phyloP scores from a whole-genome alignment of 2,888 invertebrate genomes.

The Rhamnusium bicolor region DNA sequence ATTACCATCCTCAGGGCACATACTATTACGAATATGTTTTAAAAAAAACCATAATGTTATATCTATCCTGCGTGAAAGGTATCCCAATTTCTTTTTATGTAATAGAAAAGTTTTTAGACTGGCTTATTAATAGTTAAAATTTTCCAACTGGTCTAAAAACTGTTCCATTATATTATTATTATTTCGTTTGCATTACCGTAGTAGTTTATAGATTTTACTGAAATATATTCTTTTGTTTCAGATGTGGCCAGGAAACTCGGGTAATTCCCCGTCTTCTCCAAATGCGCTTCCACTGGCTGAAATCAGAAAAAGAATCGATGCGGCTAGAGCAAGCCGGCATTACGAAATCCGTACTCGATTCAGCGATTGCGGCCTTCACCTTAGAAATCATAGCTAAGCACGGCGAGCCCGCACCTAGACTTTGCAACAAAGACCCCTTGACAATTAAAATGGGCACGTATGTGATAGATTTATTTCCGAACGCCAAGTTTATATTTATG shows the following conservation, averaged over 20 bases:
- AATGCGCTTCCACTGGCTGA: slow-evolving; percentile 95
- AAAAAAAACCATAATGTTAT: too few relatives aligned
- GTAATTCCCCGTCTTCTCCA: slow-evolving; percentile 97
- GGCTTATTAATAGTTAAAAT: too few relatives aligned
- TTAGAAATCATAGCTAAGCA: slow-evolving; percentile 96
- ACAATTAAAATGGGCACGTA: slow-evolving; percentile 97
- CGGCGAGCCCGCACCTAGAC: slow-evolving; percentile 93
- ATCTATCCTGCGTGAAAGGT: too few relatives aligned
- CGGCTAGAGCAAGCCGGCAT: slow-evolving; percentile 96
- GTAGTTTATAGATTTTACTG: background rate
- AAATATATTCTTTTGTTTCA: slow-evolving; percentile 64
- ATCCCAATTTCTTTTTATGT: too few relatives aligned
- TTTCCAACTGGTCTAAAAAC: too few relatives aligned
- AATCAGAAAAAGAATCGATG: slow-evolving; percentile 92
- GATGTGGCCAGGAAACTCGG: slow-evolving; percentile 97
- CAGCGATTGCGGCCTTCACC: slow-evolving; percentile 97
- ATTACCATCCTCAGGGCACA: too few relatives aligned
- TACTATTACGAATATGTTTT: too few relatives aligned
- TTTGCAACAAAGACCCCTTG: slow-evolving; percentile 99
- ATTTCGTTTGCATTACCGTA: too few relatives aligned
- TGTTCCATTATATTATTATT: too few relatives aligned
- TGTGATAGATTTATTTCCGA: slow-evolving; percentile 95
- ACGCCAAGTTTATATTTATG: slow-evolving; percentile 98
- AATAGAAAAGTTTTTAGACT: too few relatives aligned
- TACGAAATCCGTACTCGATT: slow-evolving; percentile 90